A percentile compares a stretch with the other conserved stretches of the same genome.
These are phyloP conservation scores for Odiellus spinosus DNA, from an alignment of 2,888 invertebrate species.

Conservation along the genomic window DNA sequence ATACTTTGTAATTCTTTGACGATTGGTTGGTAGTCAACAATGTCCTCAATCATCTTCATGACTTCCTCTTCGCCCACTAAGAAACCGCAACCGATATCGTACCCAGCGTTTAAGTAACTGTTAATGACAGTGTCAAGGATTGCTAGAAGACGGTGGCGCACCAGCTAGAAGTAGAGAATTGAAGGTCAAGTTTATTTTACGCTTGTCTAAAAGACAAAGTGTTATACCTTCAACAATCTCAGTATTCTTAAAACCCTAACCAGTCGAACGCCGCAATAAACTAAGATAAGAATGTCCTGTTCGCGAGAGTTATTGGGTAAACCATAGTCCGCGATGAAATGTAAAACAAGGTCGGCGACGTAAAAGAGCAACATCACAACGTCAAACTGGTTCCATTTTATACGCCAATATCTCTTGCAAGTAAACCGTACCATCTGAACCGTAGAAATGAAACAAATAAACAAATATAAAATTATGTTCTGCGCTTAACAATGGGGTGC, in stretches of 20 bases:
- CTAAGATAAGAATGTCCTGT: not conserved
- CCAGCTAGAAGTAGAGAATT: not conserved
- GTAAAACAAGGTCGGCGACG: conserved; percentile 31
- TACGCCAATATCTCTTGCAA: conserved; percentile 35
- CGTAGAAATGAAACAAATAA: not conserved
- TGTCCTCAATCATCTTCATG: conserved; percentile 24
- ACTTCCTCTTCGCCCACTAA: conserved; percentile 46
- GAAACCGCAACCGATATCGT: conserved; percentile 47
- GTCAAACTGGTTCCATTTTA: conserved; percentile 43
- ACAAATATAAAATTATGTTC: too few species aligned
- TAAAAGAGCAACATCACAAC: conserved; percentile 39
- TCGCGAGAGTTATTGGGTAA: too few species aligned
- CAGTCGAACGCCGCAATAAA: not conserved
- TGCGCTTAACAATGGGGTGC: too few species aligned
- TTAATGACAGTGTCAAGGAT: conserved; percentile 36
- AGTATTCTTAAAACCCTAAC: not conserved
- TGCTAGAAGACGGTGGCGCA: not conserved
- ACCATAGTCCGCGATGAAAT: conserved; percentile 30
- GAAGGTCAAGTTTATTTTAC: not conserved
- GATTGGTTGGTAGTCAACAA: conserved; percentile 2
- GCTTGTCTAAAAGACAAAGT: not conserved
- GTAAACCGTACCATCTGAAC: conserved; percentile 22
- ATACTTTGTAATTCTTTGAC: conserved; percentile 1
- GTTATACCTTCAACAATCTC: not conserved
- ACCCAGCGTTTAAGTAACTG: conserved; percentile 41